phyloP scores from a whole-genome alignment of 2,797 vertebrate genomes.

The Vespertilio murinus region DNA sequence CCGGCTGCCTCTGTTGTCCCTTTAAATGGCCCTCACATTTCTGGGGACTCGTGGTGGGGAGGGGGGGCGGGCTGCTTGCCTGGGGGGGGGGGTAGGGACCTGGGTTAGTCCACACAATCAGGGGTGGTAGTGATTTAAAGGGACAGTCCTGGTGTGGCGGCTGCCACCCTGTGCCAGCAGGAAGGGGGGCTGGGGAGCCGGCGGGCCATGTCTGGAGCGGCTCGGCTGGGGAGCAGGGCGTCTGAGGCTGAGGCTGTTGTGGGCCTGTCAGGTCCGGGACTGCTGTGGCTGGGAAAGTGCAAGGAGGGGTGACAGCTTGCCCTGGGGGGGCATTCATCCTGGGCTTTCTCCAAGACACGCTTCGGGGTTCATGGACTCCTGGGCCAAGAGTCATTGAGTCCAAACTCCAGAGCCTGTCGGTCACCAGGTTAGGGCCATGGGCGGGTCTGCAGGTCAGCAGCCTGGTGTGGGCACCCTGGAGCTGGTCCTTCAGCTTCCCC shows the following conservation, averaged over 20 bases:
- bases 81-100: conserved; percentile 74
- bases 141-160: conserved; percentile 68
- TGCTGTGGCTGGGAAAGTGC: neutral
- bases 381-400: conserved; percentile 29
- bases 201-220: conserved; percentile 56
- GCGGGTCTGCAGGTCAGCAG: conserved; percentile 7
- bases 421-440: conserved; percentile 38
- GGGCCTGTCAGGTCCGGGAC: conserved; percentile 53
- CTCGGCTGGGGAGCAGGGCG: conserved; percentile 54
- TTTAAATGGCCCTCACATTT: conserved; percentile 78
- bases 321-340: neutral
- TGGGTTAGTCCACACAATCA: conserved; percentile 69
- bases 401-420: neutral
- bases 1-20: conserved; percentile 68
- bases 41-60: conserved; percentile 60
- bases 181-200: conserved; percentile 66
- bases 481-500: conserved; percentile 58
- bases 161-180: conserved; percentile 59
- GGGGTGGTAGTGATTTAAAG: conserved; percentile 79
- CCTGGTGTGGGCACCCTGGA: conserved; percentile 13
- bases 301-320: conserved; percentile 59
- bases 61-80: conserved; percentile 60
- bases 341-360: conserved; percentile 13
- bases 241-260: conserved; percentile 52
- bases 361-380: conserved; percentile 36